Percentiles rank a stretch among this genome's conserved stretches.
Evolutionary conservation across 1,140 invertebrate species (phyloP).

Genomic region (Drosophila gunungcola): DNA sequence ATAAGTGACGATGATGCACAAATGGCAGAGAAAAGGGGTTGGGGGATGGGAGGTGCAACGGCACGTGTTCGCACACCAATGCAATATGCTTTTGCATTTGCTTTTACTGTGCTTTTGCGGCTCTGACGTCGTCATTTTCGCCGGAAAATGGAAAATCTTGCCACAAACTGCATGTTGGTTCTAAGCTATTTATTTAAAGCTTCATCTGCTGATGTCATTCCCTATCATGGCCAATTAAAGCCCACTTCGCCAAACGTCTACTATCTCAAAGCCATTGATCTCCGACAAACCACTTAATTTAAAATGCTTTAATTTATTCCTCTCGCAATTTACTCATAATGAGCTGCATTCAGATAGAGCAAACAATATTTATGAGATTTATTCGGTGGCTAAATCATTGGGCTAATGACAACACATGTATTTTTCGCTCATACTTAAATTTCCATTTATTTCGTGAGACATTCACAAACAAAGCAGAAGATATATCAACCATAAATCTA

Average conservation of each 20-base stretch:
- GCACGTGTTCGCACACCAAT: slow-evolving; percentile 81
- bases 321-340: slow-evolving; percentile 12
- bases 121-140: slow-evolving; percentile 59
- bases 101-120: slow-evolving; percentile 6
- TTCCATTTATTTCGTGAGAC: slow-evolving; percentile 30
- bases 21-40: slow-evolving; percentile 8
- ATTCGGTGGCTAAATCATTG: slow-evolving; percentile 68
- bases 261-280: slow-evolving; percentile 30
- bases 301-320: slow-evolving; percentile 23
- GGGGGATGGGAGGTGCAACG: slow-evolving; percentile 56
- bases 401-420: slow-evolving; percentile 66
- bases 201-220: slow-evolving; percentile 12
- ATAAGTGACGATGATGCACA: slow-evolving; percentile 25
- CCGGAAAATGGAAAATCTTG: slow-evolving; percentile 30
- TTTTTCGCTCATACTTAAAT: slow-evolving; percentile 52
- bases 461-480: slow-evolving; percentile 19
- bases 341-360: slow-evolving; percentile 20
- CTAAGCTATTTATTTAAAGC: slow-evolving; percentile 22
- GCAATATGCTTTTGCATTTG: slow-evolving; percentile 31
- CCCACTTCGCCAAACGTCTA: slow-evolving; percentile 1
- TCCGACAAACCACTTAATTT: slow-evolving; percentile 22
- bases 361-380: slow-evolving; percentile 42
- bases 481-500: slow-evolving; percentile 52
- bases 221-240: slow-evolving; percentile 19
- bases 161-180: slow-evolving; percentile 22